Evolutionary conservation across 2,113 vertebrate genomes (phyloP).

Genomic region (Tyrannus savana): DNA sequence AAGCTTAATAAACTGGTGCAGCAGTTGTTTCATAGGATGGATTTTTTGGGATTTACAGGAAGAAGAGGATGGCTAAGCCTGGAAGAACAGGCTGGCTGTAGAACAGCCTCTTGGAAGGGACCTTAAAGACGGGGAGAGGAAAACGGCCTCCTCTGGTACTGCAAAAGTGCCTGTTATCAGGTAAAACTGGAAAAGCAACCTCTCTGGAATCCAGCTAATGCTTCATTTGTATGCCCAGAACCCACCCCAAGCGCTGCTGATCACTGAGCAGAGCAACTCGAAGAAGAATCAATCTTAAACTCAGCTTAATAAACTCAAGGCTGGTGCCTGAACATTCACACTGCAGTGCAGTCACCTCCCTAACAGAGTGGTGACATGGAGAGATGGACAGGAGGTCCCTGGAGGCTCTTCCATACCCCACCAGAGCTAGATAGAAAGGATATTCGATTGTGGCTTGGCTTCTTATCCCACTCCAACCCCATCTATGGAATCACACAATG

Average conservation of each 20-base stretch:
- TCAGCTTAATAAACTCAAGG: not conserved
- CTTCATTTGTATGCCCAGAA: not conserved
- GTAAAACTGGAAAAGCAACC: not conserved
- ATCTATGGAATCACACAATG: not conserved
- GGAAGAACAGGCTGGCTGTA: not conserved
- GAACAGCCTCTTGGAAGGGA: no score
- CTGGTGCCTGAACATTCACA: not conserved
- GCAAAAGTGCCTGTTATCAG: not conserved
- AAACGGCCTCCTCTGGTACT: not conserved
- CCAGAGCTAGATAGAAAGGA: not conserved
- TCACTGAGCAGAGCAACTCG: not conserved
- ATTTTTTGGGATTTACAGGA: not conserved
- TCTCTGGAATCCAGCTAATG: not conserved
- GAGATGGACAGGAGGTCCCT: not conserved
- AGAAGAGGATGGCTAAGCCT: not conserved
- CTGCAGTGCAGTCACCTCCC: not conserved
- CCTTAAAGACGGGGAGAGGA: no score
- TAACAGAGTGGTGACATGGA: not conserved
- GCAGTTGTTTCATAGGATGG: not conserved
- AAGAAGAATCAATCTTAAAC: not conserved
- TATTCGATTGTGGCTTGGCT: not conserved
- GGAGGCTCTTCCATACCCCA: not conserved
- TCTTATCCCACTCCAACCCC: not conserved
- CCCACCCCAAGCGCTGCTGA: rapidly evolving
- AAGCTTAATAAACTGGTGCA: not conserved